phyloP scores from a whole-genome alignment of 2,113 vertebrate genomes.

The Pelodiscus sinensis region DNA sequence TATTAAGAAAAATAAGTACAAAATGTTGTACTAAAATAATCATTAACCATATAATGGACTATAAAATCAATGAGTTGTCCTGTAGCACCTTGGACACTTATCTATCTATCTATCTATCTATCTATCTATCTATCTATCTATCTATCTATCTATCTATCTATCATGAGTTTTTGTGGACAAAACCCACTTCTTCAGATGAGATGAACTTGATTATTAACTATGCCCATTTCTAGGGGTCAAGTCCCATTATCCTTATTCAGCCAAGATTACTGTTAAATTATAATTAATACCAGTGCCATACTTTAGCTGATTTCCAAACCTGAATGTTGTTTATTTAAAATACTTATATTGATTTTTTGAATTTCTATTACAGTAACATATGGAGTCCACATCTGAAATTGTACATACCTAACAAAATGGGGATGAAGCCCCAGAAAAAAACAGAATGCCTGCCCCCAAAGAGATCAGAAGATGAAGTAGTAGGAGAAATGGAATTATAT shows the following conservation, averaged over 20 bases:
- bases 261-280: not conserved
- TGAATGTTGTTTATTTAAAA: not conserved
- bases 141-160: too few relatives aligned
- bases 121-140: too few relatives aligned
- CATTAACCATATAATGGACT: not conserved
- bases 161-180: too few relatives aligned
- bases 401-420: not conserved
- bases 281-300: not conserved
- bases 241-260: not conserved
- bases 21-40: not conserved
- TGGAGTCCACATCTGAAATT: accelerated
- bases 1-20: not conserved
- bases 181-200: too few relatives aligned
- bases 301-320: not conserved
- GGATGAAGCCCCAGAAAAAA: not conserved
- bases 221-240: not conserved
- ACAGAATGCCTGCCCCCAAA: not conserved
- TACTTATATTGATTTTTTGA: too few relatives aligned
- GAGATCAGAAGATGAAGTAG: not conserved
- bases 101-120: too few relatives aligned
- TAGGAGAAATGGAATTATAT: not conserved
- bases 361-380: not conserved
- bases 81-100: too few relatives aligned
- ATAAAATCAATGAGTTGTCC: too few relatives aligned
- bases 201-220: not conserved